Evolutionary conservation across 2,797 vertebrate genomes (phyloP).

Genomic region (Paedocypris micromegethes): DNA sequence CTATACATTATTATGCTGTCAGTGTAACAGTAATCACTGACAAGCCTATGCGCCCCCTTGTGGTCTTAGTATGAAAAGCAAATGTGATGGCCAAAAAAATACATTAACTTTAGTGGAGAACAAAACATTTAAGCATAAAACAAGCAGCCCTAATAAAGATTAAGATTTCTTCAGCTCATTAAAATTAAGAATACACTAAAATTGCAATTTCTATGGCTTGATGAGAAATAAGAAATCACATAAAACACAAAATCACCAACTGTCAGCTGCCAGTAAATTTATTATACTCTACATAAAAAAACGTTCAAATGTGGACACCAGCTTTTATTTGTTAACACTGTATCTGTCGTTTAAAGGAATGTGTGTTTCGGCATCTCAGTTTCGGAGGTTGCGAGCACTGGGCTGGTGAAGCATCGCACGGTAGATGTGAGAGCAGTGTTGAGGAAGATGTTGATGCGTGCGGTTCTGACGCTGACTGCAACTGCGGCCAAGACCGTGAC

Average conservation of each 20-base stretch:
- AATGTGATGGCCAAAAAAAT: neutral
- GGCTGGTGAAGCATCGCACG: conserved; percentile 82
- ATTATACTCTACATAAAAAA: conserved; percentile 35
- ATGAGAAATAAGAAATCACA: too few species aligned
- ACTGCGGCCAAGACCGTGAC: conserved; percentile 68
- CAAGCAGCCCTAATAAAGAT: too few species aligned
- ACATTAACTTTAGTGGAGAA: neutral
- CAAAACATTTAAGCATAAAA: neutral
- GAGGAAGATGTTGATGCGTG: conserved; percentile 65
- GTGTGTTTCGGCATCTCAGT: conserved; percentile 62
- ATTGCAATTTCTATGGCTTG: too few species aligned
- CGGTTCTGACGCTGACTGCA: conserved; percentile 81
- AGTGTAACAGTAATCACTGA: too few species aligned
- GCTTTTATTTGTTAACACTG: conserved; percentile 15
- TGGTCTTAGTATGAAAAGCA: neutral
- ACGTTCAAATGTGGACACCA: conserved; percentile 12
- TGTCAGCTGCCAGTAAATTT: conserved; percentile 22
- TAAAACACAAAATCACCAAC: neutral
- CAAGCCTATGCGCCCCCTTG: neutral
- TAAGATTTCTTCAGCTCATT: too few species aligned
- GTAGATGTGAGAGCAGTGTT: conserved; percentile 58
- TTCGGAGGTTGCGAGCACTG: conserved; percentile 75
- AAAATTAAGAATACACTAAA: too few species aligned
- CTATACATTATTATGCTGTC: too few species aligned
- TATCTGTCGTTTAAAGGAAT: neutral